Base-by-base conservation (phyloP, 2,888 invertebrate genomes). In the Tricholauxania praeusta region DNA sequence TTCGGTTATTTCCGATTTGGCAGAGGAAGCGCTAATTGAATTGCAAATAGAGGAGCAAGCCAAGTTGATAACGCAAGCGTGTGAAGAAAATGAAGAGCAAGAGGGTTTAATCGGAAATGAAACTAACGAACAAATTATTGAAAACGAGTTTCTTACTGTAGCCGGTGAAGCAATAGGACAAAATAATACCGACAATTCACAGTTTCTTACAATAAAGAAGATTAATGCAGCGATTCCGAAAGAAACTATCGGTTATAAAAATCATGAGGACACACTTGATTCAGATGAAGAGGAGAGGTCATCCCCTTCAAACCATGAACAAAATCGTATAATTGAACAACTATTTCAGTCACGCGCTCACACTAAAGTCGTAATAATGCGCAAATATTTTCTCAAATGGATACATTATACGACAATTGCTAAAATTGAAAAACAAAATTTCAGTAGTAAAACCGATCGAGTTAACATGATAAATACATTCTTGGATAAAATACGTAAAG, bases 381-480 rank as follows among this genome's bases (percentile, higher is more conserved):
- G 83, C 3, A 83, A 83, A 57, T 86, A 84, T 73, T 87, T 88
- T 39, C 78, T 83, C 0, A 85, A 82, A 72, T 88, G 88, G 88
- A 81, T 85, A 8, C 86, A 87, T 72, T 87, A 81, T 49, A 84
- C 82, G 0, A 87, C 85, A 14, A 81, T 87, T 59, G 84, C 85
- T 64, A 86, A 83, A 79, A 82, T 86, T 10, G 85, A 86, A 55
- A 80, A 82, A n/a, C 81, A 86, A 51, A 81, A 85, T 73, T 77
- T 82, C 0, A 76, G 75, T 2, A 75, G 73, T 1, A 75, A 80
- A 19, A 79, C 77, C 12, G 82, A 83, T 74, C 84, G 87, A 0
- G 81, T 82, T 4, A 82, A 84, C 10, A 86, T 86, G 72, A 88
- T 88, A 10, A 87, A 86, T 72, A 79, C 81, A 0, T 88, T 88